phyloP scores from a whole-genome alignment of 2,888 invertebrate species.

The Monochamus alternatus region DNA sequence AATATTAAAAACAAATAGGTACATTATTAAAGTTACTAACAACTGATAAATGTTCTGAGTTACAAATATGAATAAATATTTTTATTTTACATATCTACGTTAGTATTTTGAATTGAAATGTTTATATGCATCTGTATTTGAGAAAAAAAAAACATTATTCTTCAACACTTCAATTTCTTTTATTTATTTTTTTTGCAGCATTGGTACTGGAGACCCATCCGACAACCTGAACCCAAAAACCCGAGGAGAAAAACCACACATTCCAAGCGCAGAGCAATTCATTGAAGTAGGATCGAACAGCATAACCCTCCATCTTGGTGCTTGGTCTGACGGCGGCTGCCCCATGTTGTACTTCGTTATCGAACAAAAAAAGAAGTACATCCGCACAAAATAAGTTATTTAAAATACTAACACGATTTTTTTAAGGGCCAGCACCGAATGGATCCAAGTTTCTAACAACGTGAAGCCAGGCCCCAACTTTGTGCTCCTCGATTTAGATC shows the following conservation, averaged over 20 bases:
- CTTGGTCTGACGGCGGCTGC: conserved; percentile 96
- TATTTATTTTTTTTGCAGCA: conserved; percentile 72
- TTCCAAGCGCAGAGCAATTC: conserved; percentile 92
- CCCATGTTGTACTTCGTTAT: conserved; percentile 96
- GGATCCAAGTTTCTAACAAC: conserved; percentile 95
- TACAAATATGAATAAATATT: too few relatives aligned
- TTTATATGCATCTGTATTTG: too few relatives aligned
- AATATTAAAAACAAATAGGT: too few relatives aligned
- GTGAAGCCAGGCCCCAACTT: conserved; percentile 94
- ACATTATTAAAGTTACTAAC: too few relatives aligned
- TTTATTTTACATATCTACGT: too few relatives aligned
- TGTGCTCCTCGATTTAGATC: conserved; percentile 91
- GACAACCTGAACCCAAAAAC: conserved; percentile 92
- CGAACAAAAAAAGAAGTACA: conserved; percentile 93
- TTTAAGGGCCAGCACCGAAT: conserved; percentile 85
- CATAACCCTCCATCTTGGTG: conserved; percentile 90
- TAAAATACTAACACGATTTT: not conserved
- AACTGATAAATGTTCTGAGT: too few relatives aligned
- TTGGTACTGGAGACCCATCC: conserved; percentile 93
- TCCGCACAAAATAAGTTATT: not conserved
- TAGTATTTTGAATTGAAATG: too few relatives aligned
- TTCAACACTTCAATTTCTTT: too few relatives aligned
- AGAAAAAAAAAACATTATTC: too few relatives aligned
- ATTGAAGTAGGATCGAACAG: conserved; percentile 95
- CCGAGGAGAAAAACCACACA: conserved; percentile 93